Percentiles rank a stretch among this genome's conserved stretches.
Conservation (phyloP, 64 coral and sea anemone genomes). For the Montipora sp. region DNA sequence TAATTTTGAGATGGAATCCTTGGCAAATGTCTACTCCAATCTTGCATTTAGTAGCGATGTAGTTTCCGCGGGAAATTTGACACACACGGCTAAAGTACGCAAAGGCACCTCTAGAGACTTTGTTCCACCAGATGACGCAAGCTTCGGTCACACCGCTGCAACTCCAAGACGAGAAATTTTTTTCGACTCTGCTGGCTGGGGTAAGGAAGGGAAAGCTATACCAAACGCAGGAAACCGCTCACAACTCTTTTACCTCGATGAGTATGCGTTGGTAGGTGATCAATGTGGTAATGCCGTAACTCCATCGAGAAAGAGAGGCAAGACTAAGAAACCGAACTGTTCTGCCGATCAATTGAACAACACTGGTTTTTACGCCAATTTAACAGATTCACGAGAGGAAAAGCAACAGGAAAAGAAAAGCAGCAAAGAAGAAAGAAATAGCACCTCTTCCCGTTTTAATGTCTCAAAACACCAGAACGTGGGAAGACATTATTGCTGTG, state of each 20-base stretch:
- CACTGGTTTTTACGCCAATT: background rate
- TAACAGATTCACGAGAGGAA: background rate
- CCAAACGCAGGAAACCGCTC: background rate
- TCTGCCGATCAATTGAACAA: background rate
- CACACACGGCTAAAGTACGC: background rate
- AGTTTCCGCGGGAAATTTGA: background rate
- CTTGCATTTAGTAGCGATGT: background rate
- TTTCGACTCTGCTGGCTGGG: background rate
- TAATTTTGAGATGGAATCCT: background rate
- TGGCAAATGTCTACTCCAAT: background rate
- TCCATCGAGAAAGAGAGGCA: background rate
- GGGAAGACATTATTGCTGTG: background rate
- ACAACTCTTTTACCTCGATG: background rate
- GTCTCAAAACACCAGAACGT: background rate
- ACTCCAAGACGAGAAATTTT: background rate
- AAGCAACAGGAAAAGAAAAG: background rate
- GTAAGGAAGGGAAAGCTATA: background rate
- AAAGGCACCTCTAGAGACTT: background rate
- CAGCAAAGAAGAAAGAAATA: too few species aligned
- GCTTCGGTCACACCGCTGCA: background rate
- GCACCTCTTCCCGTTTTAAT: background rate
- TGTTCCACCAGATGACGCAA: background rate
- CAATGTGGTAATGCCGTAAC: background rate
- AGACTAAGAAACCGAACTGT: background rate
- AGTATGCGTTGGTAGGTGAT: background rate